A percentile compares a stretch with the other conserved stretches of the same genome.
These are phyloP conservation scores for Agrypnia vestita DNA, from an alignment of 1,140 invertebrate species.

Conservation along the genomic window DNA sequence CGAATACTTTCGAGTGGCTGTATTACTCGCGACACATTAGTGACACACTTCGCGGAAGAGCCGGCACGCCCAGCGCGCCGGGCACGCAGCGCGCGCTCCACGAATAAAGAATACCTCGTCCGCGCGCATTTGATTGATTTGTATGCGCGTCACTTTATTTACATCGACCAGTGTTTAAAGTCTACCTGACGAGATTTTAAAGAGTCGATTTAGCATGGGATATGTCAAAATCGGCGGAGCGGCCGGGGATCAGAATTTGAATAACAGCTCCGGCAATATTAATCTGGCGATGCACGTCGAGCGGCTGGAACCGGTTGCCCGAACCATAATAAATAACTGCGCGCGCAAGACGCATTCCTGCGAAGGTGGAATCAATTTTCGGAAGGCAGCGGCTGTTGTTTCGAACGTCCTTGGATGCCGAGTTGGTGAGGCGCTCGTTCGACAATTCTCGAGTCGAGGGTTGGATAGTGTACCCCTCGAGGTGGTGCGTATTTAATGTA, in stretches of 20 bases:
- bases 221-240: constrained; percentile 21
- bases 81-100: constrained; percentile 15
- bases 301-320: constrained; percentile 33
- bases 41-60: constrained; percentile 15
- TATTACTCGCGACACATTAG: background rate
- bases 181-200: constrained; percentile 21
- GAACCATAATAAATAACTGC: constrained; percentile 34
- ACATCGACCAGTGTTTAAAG: constrained; percentile 19
- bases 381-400: constrained; percentile 22
- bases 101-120: constrained; percentile 19
- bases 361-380: constrained; percentile 35
- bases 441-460: no score
- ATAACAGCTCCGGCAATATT: constrained; percentile 42
- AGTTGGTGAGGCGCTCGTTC: no score
- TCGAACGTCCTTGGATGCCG: background rate
- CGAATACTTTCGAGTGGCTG: no score
- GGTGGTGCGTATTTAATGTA: no score
- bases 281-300: constrained; percentile 43
- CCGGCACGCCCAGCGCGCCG: background rate
- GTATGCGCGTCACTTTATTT: constrained; percentile 7
- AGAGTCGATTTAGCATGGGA: constrained; percentile 29
- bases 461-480: no score
- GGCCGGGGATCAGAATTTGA: constrained; percentile 13
- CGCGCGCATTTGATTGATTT: constrained; percentile 23
- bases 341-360: constrained; percentile 34